Base-by-base conservation (phyloP, 2,113 vertebrate species). In the Dendropsophus ebraccatus region DNA sequence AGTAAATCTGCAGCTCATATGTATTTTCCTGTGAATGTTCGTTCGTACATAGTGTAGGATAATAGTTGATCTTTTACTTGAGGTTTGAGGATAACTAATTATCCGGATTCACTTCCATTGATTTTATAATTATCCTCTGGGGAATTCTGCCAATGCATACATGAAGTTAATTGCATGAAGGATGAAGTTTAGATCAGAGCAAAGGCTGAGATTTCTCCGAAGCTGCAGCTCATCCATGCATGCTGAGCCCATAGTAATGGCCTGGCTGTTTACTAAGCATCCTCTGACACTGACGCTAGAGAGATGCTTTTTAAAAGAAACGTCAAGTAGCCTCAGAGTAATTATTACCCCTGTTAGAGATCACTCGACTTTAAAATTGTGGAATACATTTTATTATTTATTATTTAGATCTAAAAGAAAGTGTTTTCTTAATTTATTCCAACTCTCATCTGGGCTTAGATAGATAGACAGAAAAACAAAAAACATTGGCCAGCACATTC, bases 41-140 rank as follows among this genome's bases (percentile, higher is more conserved):
- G n/a, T n/a, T n/a, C n/a, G n/a, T n/a, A n/a, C 25, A 65, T 60
- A 60, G 23, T 60, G 56, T 25, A 25, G 56, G 56, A 60, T 60
- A 60, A 60, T 25, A 60, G 56, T 60, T 11, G 13, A 65, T 65
- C 12, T 65, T 25, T 11, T 28, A 30, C 60, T 65, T 30, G n/a
- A 65, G 60, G 25, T 65, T 60, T 70, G 8, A 37, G 67, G 30
- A 16, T 19, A 37, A 37, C 67, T 70, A 70, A 70, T 70, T 70
- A 19, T 37, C 25, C 9, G 37, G 14, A 70, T 70, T 37, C n/a
- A 32, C 67, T 14, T 17, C 16, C 13, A 70, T 37, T 70, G 67
- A 70, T 70, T 70, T 70, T 32, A 17, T 70, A 65, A 70, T 70
- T 70, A 37, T 70, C 67, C 32, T 28, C 67, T 2, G 13, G 67